Percentiles rank a stretch among this genome's conserved stretches.
Conservation (phyloP, 2,888 invertebrate genomes). For the Orthosia gracilis region DNA sequence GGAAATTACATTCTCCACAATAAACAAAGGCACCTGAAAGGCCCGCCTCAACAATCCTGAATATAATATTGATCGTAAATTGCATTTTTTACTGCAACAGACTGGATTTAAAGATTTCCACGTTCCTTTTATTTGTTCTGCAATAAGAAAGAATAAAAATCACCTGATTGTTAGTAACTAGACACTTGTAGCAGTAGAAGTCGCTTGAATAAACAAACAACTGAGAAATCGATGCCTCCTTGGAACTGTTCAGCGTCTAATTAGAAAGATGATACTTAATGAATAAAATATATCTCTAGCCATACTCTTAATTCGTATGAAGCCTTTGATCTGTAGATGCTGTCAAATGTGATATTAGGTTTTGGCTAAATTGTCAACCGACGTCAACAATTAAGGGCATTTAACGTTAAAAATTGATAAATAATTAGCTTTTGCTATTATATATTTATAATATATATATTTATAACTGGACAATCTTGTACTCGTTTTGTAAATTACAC, state of each 20-base stretch:
- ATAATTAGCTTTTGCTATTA: too few species aligned
- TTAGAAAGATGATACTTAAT: not conserved
- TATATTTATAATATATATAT: too few species aligned
- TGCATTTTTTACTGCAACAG: not conserved
- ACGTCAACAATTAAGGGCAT: not conserved
- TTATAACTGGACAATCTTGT: too few species aligned
- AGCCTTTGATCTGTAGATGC: not conserved
- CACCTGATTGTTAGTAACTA: slow-evolving; percentile 31
- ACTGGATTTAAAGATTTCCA: slow-evolving; percentile 26
- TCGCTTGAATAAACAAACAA: slow-evolving; percentile 23
- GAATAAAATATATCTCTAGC: not conserved
- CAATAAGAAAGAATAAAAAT: slow-evolving; percentile 17
- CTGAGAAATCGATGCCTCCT: slow-evolving; percentile 16
- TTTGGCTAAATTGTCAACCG: not conserved
- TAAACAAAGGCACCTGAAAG: slow-evolving; percentile 10
- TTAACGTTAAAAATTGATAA: not conserved
- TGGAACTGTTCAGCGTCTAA: slow-evolving; percentile 8
- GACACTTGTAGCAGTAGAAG: slow-evolving; percentile 21
- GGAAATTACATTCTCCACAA: not conserved
- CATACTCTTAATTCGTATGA: not conserved
- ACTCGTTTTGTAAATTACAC: too few species aligned
- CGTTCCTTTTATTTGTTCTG: slow-evolving; percentile 6
- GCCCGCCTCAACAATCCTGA: slow-evolving; percentile 5
- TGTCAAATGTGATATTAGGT: not conserved
- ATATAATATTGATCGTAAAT: slow-evolving; percentile 28